These are phyloP conservation scores for Chaetodon trifascialis DNA, from an alignment of 2,113 vertebrate species.

Conservation along the genomic window DNA sequence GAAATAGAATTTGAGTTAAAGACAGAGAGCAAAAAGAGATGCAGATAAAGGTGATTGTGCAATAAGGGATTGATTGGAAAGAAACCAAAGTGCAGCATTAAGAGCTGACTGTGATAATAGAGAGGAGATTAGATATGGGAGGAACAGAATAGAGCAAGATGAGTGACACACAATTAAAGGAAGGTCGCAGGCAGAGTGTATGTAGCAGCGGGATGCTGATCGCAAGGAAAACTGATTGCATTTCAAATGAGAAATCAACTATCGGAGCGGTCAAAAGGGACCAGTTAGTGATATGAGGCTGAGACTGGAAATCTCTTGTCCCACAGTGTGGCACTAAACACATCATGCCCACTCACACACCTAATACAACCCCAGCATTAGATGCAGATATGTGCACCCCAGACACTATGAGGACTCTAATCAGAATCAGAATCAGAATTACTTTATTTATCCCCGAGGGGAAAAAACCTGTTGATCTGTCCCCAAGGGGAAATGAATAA, in stretches of 20 bases:
- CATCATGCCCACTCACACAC: not conserved
- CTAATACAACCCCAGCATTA: not conserved
- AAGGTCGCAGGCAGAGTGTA: not conserved
- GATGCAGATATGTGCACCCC: not conserved
- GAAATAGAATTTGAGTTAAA: not conserved
- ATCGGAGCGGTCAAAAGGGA: not conserved
- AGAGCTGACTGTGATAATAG: not conserved
- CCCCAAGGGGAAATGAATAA: no score
- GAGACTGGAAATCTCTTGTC: not conserved
- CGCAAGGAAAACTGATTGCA: not conserved
- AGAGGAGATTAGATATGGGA: not conserved
- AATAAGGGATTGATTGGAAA: conserved; percentile 14
- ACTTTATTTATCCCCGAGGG: no score
- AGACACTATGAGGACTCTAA: not conserved
- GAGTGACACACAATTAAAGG: not conserved
- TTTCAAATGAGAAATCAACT: conserved; percentile 29
- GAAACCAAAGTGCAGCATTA: conserved; percentile 13
- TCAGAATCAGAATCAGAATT: no score
- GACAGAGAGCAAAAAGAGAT: not conserved
- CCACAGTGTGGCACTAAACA: not conserved
- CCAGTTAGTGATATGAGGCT: not conserved
- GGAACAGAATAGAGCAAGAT: not conserved
- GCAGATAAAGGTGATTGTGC: not conserved
- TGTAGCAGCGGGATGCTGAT: not conserved
- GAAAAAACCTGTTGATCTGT: no score